Percentiles rank a stretch among this genome's conserved stretches.
Evolutionary conservation across 2,113 vertebrate genomes (phyloP).

Genomic region (Xenopus laevis): DNA sequence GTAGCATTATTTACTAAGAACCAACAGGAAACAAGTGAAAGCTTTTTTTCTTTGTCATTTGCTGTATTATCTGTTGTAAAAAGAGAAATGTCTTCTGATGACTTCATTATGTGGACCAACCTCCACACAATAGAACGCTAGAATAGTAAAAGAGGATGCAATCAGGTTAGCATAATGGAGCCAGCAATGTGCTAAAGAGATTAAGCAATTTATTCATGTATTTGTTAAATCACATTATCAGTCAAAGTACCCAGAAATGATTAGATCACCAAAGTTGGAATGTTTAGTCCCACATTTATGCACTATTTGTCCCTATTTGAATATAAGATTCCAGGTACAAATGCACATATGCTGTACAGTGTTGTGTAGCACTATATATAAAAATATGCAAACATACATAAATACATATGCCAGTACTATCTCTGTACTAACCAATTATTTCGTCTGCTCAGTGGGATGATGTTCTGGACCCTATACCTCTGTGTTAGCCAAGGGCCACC

Average conservation of each 20-base stretch:
- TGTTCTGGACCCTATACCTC: too few relatives aligned
- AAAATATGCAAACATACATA: too few relatives aligned
- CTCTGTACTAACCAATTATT: too few relatives aligned
- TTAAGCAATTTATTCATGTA: background rate
- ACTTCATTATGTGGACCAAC: background rate
- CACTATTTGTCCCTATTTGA: too few relatives aligned
- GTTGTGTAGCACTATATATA: too few relatives aligned
- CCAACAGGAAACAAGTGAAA: conserved; percentile 1
- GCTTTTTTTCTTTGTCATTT: background rate
- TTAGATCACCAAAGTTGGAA: background rate
- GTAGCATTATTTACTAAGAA: background rate
- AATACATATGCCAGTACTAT: too few relatives aligned
- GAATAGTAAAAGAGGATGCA: background rate
- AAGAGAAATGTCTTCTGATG: background rate
- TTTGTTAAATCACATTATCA: background rate
- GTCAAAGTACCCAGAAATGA: background rate
- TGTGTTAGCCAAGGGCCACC: too few relatives aligned
- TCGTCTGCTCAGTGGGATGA: too few relatives aligned
- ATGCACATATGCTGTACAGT: too few relatives aligned
- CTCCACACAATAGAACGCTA: background rate
- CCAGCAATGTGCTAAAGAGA: background rate
- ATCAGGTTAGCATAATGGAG: background rate
- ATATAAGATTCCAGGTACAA: too few relatives aligned
- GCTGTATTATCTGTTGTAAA: background rate
- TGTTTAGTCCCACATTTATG: too few relatives aligned